A percentile compares a stretch with the other conserved stretches of the same genome.
Evolutionary conservation across 2,113 vertebrate genomes (phyloP).

Genomic region (Geothlypis trichas): DNA sequence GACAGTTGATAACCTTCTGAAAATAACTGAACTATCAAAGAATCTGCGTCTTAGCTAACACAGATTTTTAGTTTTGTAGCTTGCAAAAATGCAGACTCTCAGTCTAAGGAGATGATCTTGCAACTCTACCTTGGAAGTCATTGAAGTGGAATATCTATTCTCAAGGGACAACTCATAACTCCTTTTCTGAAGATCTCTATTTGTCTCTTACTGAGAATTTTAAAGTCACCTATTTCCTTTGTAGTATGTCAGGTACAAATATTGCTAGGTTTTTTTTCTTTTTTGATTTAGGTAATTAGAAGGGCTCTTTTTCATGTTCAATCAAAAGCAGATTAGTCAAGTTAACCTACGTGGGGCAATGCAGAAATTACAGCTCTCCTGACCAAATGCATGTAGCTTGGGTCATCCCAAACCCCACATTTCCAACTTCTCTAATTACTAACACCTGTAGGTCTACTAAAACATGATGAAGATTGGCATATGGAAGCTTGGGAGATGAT

Average conservation of each 20-base stretch:
- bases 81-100: background rate
- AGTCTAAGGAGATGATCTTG: background rate
- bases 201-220: background rate
- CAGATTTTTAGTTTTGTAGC: background rate
- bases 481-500: background rate
- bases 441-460: background rate
- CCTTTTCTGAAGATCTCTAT: background rate
- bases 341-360: background rate
- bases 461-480: background rate
- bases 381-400: background rate
- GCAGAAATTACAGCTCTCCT: background rate
- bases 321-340: background rate
- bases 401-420: background rate
- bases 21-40: slow-evolving; percentile 30
- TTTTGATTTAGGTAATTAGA: background rate
- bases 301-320: background rate
- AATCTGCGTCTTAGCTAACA: background rate
- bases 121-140: background rate
- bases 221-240: background rate
- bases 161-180: background rate
- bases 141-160: background rate
- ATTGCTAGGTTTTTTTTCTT: background rate
- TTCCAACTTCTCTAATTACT: background rate
- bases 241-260: background rate
- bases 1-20: slow-evolving; percentile 21